Base-by-base conservation (phyloP, 2,888 invertebrate genomes). In the Platynereis dumerilii region DNA sequence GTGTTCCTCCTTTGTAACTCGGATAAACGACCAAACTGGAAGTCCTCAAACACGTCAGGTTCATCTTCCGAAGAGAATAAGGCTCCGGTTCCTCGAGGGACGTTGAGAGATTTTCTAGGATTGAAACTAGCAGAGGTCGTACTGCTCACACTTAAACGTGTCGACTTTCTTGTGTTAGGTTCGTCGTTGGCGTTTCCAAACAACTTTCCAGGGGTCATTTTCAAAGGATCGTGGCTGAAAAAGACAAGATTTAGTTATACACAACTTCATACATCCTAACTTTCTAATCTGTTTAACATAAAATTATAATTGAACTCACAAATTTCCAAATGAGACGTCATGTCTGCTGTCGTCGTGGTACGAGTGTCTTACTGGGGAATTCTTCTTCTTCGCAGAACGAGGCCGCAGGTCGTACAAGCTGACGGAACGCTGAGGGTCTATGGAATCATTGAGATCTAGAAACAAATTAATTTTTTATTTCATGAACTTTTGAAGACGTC, bases 1-100 rank as follows among this genome's bases (percentile, higher is more conserved):
- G 83, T 83, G 69, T 85, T 85, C 12, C 84, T 73, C 20, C 83
- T 70, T 67, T 80, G 79, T 56, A 85, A 71, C 65, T 84, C 83
- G 52, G 75, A 75, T n/a, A 83, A 72, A 0, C 83, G 70, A 7
- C 74, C 75, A 75, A 77, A 76, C 58, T 78, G 75, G 67, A 72
- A 70, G 34, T 34, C 34, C 20, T 65, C 60, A 44, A 20, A 44
- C 12, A 69, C 26, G 24, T 75, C 72, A 1, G 79, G 80, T 58
- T 82, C 82, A 62, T 81, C 80, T 27, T 79, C 80, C 67, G 75
- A 76, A 15, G 74, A 70, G 69, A 77, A 75, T 66, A 78, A 29
- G 12, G 71, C 71, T 7, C 78, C 78, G 15, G 64, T 55, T 29
- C 70, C 70, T 29, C 60, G 27, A 27, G 60, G 60, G 17, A 52